phyloP scores from a whole-genome alignment of 2,113 vertebrate genomes.

The human (Homo sapiens) region DNA sequence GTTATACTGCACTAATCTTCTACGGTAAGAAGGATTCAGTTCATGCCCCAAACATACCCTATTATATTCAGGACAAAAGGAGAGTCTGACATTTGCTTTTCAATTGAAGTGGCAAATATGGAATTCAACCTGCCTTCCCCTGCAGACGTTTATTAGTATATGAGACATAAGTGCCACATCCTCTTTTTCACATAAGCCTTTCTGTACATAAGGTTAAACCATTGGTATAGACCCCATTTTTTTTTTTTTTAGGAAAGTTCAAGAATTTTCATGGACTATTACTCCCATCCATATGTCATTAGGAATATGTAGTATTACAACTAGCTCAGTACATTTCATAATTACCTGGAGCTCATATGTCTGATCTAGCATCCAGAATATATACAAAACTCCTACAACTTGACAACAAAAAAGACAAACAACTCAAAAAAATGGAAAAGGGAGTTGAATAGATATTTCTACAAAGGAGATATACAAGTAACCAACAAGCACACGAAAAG shows the following conservation, averaged over 20 bases:
- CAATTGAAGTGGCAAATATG: slow-evolving; percentile 13
- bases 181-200: background rate
- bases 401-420: background rate
- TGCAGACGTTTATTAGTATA: slow-evolving; percentile 4
- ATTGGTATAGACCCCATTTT: background rate
- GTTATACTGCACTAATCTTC: slow-evolving; percentile 25
- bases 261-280: background rate
- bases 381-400: background rate
- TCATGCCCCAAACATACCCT: background rate
- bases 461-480: background rate
- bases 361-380: background rate
- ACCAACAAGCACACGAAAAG: background rate
- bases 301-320: background rate
- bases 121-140: background rate
- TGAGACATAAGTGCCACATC: background rate
- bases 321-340: background rate
- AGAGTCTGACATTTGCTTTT: slow-evolving; percentile 37
- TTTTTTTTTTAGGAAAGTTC: background rate
- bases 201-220: background rate
- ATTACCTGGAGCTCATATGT: background rate
- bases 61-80: background rate
- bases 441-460: background rate
- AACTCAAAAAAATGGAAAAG: background rate
- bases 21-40: slow-evolving; percentile 23
- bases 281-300: background rate